phyloP scores from a whole-genome alignment of 2,797 vertebrate genomes.

The Petrocephalus sullivani region DNA sequence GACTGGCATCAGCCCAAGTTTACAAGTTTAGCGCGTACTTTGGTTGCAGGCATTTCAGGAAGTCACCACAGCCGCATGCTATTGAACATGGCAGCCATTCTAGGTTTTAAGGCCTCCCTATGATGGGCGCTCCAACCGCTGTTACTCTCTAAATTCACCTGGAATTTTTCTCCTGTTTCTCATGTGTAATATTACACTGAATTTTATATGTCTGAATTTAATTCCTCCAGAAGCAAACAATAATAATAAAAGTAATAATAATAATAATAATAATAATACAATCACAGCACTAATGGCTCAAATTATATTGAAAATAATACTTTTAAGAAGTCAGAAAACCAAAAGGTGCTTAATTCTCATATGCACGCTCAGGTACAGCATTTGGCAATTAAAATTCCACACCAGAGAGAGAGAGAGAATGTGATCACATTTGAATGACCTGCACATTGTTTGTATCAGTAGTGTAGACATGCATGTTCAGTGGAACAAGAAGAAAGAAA shows the following conservation, averaged over 20 bases:
- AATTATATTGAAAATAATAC: neutral
- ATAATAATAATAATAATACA: neutral
- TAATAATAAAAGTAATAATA: neutral
- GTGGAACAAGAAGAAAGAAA: neutral
- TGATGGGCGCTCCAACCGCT: neutral
- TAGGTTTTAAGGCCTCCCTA: neutral
- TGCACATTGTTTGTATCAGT: neutral
- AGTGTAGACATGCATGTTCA: neutral
- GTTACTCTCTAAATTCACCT: neutral
- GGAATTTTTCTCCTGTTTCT: neutral
- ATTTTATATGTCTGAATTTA: neutral
- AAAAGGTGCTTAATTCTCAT: neutral
- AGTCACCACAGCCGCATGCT: neutral
- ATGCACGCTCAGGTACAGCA: neutral
- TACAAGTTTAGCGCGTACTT: neutral
- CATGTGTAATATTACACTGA: neutral
- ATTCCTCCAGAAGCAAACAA: neutral
- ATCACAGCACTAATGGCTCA: neutral
- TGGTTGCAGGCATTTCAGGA: neutral
- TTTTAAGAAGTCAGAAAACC: neutral
- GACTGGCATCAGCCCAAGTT: neutral
- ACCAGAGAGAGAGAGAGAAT: neutral
- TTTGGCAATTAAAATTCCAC: neutral
- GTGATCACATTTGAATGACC: neutral
- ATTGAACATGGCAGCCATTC: neutral